Base-by-base conservation (phyloP, 2,888 invertebrate species). In the Hermaeophaga mercurialis region DNA sequence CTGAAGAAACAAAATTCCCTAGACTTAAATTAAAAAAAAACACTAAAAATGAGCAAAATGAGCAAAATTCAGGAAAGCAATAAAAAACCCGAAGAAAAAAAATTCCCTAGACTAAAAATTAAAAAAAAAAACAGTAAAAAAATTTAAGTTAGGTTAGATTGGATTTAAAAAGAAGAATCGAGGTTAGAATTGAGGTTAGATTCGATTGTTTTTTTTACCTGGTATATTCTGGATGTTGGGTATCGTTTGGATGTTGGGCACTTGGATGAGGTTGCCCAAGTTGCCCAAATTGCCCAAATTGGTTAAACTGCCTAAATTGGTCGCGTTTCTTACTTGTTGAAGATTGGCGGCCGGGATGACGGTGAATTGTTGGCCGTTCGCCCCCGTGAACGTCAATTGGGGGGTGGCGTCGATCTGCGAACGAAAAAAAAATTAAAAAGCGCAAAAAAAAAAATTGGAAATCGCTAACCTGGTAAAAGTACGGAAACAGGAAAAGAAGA, bases 281-380 rank as follows among this genome's bases (percentile, higher is more conserved):
- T 67, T 69, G 19, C 66, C 66, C 48, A 70, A 28, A 56, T 63
- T 68, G 50, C 74, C 73, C 45, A 75, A 62, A n/a, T n/a, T n/a
- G n/a, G n/a, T n/a, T n/a, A n/a, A n/a, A n/a, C n/a, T n/a, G n/a
- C n/a, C n/a, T n/a, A n/a, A n/a, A n/a, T n/a, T n/a, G 41, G 71
- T 71, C 17, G 74, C 70, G 33, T 74, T 71, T 28, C 77, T 66
- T 8, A 78, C 70, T 66, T 77, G 75, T 61, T 77, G 77, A 49
- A 78, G 54, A 65, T 75, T 82, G 11, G 85, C 82, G 1, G 88
- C 85, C 7, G 92, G 91, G 72, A 94, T 92, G 48, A 94, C 88
- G 3, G 92, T 92, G 65, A 92, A 84, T 72, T 92, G 92, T 72
- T 91, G 91, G 0, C 88, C 90, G 69, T 85, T 85, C 1, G 88